These are phyloP conservation scores for Aphidius ervi DNA, from an alignment of 1,140 invertebrate genomes.

Conservation along the genomic window DNA sequence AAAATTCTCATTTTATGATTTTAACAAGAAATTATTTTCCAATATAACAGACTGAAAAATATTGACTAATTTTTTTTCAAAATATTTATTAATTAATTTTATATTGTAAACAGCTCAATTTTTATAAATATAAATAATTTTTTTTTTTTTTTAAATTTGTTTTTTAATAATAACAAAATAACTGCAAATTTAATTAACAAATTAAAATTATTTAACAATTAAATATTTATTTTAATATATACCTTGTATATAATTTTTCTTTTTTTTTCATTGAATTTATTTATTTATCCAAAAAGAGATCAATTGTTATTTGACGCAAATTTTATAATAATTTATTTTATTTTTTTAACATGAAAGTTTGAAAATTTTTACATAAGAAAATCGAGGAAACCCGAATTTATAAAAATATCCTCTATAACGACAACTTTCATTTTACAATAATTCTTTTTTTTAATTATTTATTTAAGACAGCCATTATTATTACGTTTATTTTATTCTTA, in stretches of 20 bases:
- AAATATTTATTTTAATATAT: conserved; percentile 13
- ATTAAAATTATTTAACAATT: conserved; percentile 26
- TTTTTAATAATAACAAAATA: conserved; percentile 14
- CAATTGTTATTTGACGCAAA: conserved; percentile 15
- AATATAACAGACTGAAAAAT: conserved; percentile 11
- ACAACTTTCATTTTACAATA: conserved; percentile 11
- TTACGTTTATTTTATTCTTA: background rate
- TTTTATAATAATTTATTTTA: background rate
- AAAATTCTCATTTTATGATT: background rate
- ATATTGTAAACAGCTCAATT: conserved; percentile 5
- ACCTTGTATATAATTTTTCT: conserved; percentile 4
- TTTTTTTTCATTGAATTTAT: conserved; percentile 5
- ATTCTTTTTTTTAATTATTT: background rate
- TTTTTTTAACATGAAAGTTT: conserved; percentile 15
- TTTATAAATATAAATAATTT: conserved; percentile 7
- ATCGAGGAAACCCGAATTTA: conserved; percentile 23
- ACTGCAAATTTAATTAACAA: conserved; percentile 16
- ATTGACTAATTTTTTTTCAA: too few relatives aligned
- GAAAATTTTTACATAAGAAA: conserved; percentile 17
- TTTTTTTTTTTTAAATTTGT: conserved; percentile 12
- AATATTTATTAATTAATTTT: background rate
- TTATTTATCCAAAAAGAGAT: conserved; percentile 20
- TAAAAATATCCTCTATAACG: conserved; percentile 23
- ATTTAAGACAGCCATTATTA: too few relatives aligned
- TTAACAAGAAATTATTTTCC: too few relatives aligned